A percentile compares a stretch with the other conserved stretches of the same genome.
phyloP scores from a whole-genome alignment of 2,888 invertebrate genomes.

The Cacoxenus indagator region DNA sequence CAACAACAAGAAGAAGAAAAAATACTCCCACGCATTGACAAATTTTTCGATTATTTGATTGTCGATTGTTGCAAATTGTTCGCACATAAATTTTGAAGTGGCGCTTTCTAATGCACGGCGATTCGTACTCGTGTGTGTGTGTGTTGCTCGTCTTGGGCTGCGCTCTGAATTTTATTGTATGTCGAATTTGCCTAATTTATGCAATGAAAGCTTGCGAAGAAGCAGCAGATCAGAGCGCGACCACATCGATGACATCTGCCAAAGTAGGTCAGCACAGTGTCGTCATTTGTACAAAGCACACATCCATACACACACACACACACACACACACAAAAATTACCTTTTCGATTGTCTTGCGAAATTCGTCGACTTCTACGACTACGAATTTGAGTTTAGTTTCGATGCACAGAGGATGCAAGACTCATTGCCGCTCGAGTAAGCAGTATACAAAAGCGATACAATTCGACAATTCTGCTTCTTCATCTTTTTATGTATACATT shows the following conservation, averaged over 20 bases:
- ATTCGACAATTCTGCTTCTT: too few species aligned
- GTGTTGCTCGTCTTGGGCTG: too few species aligned
- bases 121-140: not conserved
- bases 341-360: not conserved
- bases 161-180: not conserved
- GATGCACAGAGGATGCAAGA: too few species aligned
- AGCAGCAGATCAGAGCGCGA: not conserved
- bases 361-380: too few species aligned
- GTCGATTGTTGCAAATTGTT: too few species aligned
- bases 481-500: too few species aligned
- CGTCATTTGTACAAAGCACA: constrained; percentile 17
- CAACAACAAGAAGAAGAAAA: too few species aligned
- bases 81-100: not conserved
- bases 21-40: not conserved
- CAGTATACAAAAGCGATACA: too few species aligned
- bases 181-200: not conserved
- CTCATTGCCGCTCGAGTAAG: too few species aligned
- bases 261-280: constrained; percentile 22
- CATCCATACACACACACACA: not conserved
- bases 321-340: not conserved
- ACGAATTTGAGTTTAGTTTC: too few species aligned
- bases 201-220: not conserved
- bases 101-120: not conserved
- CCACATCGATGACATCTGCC: constrained; percentile 11
- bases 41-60: too few species aligned